Evolutionary conservation across 2,113 vertebrate genomes (phyloP).

Genomic region (Colaptes auratus): DNA sequence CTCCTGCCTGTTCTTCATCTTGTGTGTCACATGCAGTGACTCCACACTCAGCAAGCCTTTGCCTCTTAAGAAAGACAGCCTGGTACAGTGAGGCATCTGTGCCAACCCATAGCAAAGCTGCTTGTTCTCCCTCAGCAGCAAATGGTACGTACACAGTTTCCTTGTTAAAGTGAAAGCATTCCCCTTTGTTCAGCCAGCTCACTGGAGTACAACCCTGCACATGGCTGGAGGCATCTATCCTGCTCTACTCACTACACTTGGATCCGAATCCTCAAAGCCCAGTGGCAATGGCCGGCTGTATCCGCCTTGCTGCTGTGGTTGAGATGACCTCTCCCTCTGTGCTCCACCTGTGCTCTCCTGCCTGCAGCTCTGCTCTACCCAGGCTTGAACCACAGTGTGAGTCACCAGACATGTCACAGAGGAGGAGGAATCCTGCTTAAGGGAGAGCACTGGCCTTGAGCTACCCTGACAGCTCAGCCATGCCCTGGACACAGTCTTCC

Average conservation of each 20-base stretch:
- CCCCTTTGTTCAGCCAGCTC: neutral
- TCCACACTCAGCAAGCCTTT: neutral
- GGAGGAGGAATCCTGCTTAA: neutral
- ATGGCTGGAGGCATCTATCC: neutral
- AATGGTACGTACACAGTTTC: neutral
- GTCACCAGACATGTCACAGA: rapidly evolving
- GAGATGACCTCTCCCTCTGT: neutral
- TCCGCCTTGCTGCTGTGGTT: neutral
- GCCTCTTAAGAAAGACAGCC: neutral
- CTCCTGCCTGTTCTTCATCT: neutral
- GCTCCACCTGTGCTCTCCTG: neutral
- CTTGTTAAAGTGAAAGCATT: neutral
- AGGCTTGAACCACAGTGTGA: neutral
- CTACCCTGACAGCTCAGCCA: neutral
- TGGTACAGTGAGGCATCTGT: neutral
- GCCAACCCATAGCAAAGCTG: neutral
- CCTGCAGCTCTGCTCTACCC: neutral
- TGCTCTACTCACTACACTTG: rapidly evolving
- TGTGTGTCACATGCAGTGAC: neutral
- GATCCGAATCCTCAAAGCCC: neutral
- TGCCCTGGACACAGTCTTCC: neutral
- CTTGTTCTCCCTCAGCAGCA: neutral
- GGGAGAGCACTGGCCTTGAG: neutral
- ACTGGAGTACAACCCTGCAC: rapidly evolving
- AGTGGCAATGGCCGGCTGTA: neutral